Conservation (phyloP, 2,797 vertebrate species). For the Megalops cyprinoides region DNA sequence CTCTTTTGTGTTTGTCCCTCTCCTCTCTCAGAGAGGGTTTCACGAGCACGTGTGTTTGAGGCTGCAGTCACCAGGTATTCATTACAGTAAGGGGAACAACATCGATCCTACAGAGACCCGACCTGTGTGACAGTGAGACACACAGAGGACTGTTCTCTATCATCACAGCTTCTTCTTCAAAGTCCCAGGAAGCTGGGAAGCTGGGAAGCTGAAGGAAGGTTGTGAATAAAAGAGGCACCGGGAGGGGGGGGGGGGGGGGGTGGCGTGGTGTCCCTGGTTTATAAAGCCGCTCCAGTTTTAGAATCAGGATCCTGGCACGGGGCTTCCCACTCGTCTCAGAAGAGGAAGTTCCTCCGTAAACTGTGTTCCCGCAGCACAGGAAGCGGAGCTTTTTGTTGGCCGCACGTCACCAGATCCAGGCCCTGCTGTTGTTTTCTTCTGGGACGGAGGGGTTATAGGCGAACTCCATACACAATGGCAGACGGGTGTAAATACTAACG, state of each 20-base stretch:
- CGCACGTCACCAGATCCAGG: not conserved
- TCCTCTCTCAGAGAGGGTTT: not conserved
- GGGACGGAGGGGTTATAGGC: not conserved
- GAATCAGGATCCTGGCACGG: not conserved
- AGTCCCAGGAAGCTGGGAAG: too few relatives aligned
- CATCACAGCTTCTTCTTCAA: not conserved
- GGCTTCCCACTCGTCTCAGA: too few relatives aligned
- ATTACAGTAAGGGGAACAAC: not conserved
- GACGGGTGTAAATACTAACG: not conserved
- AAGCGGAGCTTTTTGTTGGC: not conserved
- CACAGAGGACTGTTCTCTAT: not conserved
- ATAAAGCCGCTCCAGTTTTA: not conserved
- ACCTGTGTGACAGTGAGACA: too few relatives aligned
- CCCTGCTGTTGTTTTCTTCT: not conserved
- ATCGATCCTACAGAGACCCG: too few relatives aligned
- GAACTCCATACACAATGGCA: slow-evolving; percentile 6
- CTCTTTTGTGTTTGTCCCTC: not conserved
- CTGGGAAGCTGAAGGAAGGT: too few relatives aligned
- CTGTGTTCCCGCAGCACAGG: not conserved
- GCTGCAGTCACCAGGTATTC: not conserved
- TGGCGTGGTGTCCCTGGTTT: not conserved
- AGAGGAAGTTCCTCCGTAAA: not conserved
- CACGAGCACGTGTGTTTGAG: not conserved
- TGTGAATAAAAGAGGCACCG: too few relatives aligned
- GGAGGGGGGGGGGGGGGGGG: not conserved